Conservation (phyloP, 2,797 vertebrate genomes). For the Serranus cabrilla region DNA sequence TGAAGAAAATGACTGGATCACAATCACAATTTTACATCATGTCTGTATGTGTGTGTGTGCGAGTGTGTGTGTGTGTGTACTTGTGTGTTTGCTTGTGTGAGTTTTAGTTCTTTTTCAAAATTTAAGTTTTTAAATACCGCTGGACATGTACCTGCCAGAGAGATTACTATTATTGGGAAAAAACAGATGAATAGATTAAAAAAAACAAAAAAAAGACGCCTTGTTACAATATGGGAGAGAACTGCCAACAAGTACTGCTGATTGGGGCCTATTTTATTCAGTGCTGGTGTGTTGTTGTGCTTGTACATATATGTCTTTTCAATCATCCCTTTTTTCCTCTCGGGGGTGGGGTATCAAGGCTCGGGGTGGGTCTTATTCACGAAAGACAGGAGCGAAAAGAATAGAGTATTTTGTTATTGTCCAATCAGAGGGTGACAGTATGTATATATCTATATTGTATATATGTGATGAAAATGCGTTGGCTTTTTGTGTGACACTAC, state of each 20-base stretch:
- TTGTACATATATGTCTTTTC: slow-evolving; percentile 95
- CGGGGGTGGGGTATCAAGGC: slow-evolving; percentile 85
- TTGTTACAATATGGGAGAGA: slow-evolving; percentile 87
- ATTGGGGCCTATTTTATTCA: slow-evolving; percentile 92
- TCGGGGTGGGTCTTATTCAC: slow-evolving; percentile 84
- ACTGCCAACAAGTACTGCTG: slow-evolving; percentile 90
- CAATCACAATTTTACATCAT: slow-evolving; percentile 64
- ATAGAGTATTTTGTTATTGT: slow-evolving; percentile 98
- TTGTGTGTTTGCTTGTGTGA: slow-evolving; percentile 66
- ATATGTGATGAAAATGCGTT: slow-evolving; percentile 95
- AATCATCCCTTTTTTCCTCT: slow-evolving; percentile 88
- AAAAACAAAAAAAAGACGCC: slow-evolving; percentile 60
- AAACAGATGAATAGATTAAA: slow-evolving; percentile 26
- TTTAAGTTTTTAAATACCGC: slow-evolving; percentile 76
- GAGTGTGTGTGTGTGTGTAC: slow-evolving; percentile 35
- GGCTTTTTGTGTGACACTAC: slow-evolving; percentile 95
- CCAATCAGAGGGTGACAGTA: slow-evolving; percentile 92
- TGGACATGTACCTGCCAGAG: slow-evolving; percentile 87
- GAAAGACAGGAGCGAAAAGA: slow-evolving; percentile 84
- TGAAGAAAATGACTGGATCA: slow-evolving; percentile 78
- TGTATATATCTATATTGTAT: slow-evolving; percentile 99
- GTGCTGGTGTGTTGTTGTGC: slow-evolving; percentile 93
- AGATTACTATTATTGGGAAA: slow-evolving; percentile 81
- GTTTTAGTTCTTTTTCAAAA: slow-evolving; percentile 59
- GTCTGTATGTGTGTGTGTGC: slow-evolving; percentile 45